Base-by-base conservation (phyloP, 2,888 invertebrate genomes). In the Gasteruption jaculator region DNA sequence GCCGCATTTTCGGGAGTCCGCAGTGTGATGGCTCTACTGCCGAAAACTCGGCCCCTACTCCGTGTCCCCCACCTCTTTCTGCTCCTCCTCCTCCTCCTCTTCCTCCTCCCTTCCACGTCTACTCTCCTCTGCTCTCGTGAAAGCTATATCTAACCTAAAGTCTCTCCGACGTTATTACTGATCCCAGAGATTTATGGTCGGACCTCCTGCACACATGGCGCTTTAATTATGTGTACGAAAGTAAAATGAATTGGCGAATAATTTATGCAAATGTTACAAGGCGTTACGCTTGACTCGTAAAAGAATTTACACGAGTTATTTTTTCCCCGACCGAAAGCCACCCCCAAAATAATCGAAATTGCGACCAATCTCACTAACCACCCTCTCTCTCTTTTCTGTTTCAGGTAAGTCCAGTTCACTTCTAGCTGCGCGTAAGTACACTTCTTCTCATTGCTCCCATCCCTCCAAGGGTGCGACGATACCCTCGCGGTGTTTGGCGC, bases 111-210 rank as follows among this genome's bases (percentile, higher is more conserved):
- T 39, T 38, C 46, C 39, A n/a, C 45, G 52, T 52, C 57, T n/a
- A 25, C 32, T 37, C 33, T 49, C 5, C 34, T 34, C 7, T 27
- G 5, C 5, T n/a, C n/a, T 8, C 12, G 6, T 27, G 6, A n/a
- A 6, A 47, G 51, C 46, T 50, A 44, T 40, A 49, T n/a, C n/a
- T n/a, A n/a, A n/a, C n/a, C n/a, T n/a, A n/a, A n/a, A n/a, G n/a
- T n/a, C n/a, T 60, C 58, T 55, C 60, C 59, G 57, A 60, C 66
- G 61, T 68, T 68, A 68, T 68, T 68, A 63, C 68, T 66, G 68
- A 68, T 68, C 62, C 61, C 47, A 48, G 54, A 61, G 65, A 68
- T 68, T 68, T 68, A 68, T 65, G 54, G 56, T n/a, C 45, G 51
- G 58, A 61, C 56, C 60, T 62, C 58, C 54, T 52, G 60, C 64